These are phyloP conservation scores for Neopelma chrysocephalum DNA, from an alignment of 2,797 vertebrate species.

Conservation along the genomic window DNA sequence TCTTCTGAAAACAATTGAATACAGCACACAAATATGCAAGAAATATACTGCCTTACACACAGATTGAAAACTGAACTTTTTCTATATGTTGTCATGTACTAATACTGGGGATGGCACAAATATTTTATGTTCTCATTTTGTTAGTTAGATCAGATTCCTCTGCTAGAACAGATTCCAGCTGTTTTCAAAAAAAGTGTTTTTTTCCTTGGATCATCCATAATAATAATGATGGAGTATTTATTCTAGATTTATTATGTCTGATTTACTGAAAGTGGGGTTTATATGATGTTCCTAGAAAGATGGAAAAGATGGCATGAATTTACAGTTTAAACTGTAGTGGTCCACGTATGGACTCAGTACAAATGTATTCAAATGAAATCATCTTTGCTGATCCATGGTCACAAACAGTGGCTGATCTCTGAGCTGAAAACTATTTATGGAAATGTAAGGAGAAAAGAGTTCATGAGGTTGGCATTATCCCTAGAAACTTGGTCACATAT, in stretches of 20 bases:
- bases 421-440: neutral
- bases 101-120: neutral
- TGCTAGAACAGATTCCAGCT: neutral
- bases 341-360: neutral
- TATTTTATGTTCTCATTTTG: neutral
- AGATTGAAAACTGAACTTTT: neutral
- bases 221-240: neutral
- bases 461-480: neutral
- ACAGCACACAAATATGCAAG: neutral
- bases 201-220: neutral
- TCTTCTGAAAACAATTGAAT: neutral
- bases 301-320: neutral
- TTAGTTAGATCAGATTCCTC: neutral
- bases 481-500: neutral
- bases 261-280: neutral
- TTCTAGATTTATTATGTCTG: neutral
- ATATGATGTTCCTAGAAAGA: neutral
- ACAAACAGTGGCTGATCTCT: neutral
- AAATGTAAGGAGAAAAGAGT: neutral
- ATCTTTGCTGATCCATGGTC: neutral
- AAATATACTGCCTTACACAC: neutral
- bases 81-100: neutral
- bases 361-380: neutral
- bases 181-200: neutral
- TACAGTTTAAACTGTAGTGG: neutral